Percentiles rank a stretch among this genome's conserved stretches.
phyloP scores from a whole-genome alignment of 2,113 vertebrate species.

The Agapornis roseicollis region DNA sequence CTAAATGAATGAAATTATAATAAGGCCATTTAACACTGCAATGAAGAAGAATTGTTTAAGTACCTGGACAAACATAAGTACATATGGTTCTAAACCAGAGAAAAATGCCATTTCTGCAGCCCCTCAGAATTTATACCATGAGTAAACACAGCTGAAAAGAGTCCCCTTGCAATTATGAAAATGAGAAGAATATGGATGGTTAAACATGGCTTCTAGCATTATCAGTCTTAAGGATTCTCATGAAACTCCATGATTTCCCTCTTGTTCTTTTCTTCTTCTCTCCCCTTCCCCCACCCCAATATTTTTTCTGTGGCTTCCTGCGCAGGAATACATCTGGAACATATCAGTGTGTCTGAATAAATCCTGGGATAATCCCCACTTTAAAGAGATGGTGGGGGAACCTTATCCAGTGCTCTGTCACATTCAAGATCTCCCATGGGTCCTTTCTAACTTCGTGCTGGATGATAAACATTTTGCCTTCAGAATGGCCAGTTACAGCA shows the following conservation, averaged over 20 bases:
- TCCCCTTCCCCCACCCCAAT: rapidly evolving
- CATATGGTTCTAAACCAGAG: background rate
- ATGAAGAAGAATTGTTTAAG: background rate
- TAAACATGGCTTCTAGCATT: background rate
- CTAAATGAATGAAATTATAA: background rate
- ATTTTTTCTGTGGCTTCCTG: slow-evolving; percentile 2
- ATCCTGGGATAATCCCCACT: background rate
- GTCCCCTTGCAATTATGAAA: background rate
- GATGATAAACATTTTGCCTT: background rate
- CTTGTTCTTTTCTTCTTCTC: background rate
- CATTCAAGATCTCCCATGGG: background rate
- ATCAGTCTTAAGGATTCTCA: background rate
- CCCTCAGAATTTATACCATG: background rate
- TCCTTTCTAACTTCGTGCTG: background rate
- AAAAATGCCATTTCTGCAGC: background rate
- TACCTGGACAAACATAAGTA: background rate
- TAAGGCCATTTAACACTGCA: background rate
- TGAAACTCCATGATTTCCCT: background rate
- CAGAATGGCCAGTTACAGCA: background rate
- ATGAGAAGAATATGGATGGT: background rate
- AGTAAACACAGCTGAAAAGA: background rate
- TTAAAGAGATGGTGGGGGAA: background rate
- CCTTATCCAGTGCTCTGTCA: background rate
- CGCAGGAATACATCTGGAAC: background rate
- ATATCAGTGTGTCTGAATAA: background rate